These are phyloP conservation scores for Hirudo medicinalis DNA, from an alignment of 1,140 invertebrate genomes.

Conservation along the genomic window DNA sequence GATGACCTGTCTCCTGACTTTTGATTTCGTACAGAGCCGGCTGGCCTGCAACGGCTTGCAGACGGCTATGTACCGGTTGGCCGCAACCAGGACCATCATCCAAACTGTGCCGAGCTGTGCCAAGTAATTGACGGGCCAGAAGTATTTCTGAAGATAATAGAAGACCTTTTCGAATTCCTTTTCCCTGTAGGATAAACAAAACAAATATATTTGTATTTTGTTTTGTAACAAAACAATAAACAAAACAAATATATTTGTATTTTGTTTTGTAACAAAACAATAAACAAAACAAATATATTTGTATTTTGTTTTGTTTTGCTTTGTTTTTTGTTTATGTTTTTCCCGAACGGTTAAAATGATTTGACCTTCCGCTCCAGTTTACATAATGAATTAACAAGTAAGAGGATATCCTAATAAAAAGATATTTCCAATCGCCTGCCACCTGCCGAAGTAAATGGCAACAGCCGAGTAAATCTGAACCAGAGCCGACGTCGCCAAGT, in stretches of 20 bases:
- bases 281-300: background rate
- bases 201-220: too few relatives aligned
- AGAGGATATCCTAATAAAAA: too few relatives aligned
- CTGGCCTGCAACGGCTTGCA: constrained; percentile 20
- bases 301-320: too few relatives aligned
- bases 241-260: too few relatives aligned
- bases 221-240: too few relatives aligned
- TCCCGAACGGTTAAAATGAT: too few relatives aligned
- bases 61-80: constrained; percentile 23
- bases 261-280: too few relatives aligned
- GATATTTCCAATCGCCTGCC: too few relatives aligned
- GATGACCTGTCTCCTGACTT: constrained; percentile 12
- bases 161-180: background rate
- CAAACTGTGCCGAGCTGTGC: constrained; percentile 22
- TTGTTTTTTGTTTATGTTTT: too few relatives aligned
- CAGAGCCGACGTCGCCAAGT: constrained; percentile 17
- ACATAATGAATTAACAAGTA: too few relatives aligned
- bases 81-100: constrained; percentile 23
- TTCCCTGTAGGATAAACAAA: background rate
- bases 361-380: too few relatives aligned
- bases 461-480: constrained; percentile 22
- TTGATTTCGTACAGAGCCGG: constrained; percentile 18
- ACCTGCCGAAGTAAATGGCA: constrained; percentile 16
- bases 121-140: constrained; percentile 22
- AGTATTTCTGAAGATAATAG: constrained; percentile 14